Evolutionary conservation across 2,797 vertebrate species (phyloP).

Genomic region (Hozukius guyotensis): DNA sequence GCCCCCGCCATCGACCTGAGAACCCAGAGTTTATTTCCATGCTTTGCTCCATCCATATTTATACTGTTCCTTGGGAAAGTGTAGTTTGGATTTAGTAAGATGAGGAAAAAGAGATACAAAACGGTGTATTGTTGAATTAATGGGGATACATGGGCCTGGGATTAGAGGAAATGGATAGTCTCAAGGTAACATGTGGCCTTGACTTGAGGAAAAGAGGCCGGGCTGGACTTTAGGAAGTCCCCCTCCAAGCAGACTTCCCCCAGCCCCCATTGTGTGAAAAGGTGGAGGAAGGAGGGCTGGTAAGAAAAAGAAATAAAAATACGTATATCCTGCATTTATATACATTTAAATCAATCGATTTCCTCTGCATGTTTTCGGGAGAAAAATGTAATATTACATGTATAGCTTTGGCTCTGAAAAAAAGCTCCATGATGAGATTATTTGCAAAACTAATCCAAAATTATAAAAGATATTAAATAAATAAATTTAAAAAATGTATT

Average conservation of each 20-base stretch:
- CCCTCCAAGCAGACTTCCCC: too few relatives aligned
- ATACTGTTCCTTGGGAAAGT: slow-evolving; percentile 61
- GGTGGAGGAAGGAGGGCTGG: background rate
- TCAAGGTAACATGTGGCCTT: slow-evolving; percentile 6
- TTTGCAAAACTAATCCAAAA: background rate
- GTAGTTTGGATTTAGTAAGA: slow-evolving; percentile 40
- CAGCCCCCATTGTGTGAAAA: background rate
- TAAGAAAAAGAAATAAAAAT: background rate
- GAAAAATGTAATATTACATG: background rate
- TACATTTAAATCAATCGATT: background rate
- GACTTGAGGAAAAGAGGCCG: background rate
- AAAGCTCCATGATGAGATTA: background rate
- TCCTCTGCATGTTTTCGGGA: background rate
- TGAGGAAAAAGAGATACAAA: slow-evolving; percentile 28
- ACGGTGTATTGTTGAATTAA: slow-evolving; percentile 26
- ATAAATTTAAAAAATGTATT: background rate
- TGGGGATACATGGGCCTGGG: slow-evolving; percentile 6
- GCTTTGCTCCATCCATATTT: slow-evolving; percentile 42
- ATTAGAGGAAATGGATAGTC: slow-evolving; percentile 24
- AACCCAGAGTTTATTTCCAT: slow-evolving; percentile 52
- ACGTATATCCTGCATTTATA: background rate
- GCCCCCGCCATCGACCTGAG: slow-evolving; percentile 63
- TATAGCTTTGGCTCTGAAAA: background rate
- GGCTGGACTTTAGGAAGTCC: background rate
- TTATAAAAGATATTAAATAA: background rate